phyloP scores from a whole-genome alignment of 2,113 vertebrate genomes.

The Mastomys natalensis region DNA sequence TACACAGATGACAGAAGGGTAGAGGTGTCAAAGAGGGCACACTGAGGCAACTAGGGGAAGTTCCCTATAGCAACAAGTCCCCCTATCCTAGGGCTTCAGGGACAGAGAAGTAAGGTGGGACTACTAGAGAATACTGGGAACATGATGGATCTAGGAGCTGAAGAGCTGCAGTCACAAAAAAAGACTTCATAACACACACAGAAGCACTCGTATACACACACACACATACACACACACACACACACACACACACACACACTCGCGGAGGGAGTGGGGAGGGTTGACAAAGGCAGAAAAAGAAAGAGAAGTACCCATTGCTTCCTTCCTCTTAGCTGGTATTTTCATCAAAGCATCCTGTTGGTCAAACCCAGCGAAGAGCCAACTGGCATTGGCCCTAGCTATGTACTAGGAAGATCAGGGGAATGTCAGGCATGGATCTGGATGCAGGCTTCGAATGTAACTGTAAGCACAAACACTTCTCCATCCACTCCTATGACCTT shows the following conservation, averaged over 20 bases:
- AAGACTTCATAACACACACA: not conserved
- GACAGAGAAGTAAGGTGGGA: accelerated
- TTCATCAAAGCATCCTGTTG: not conserved
- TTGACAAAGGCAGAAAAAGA: not conserved
- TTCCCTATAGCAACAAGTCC: not conserved
- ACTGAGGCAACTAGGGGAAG: not conserved
- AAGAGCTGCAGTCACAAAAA: not conserved
- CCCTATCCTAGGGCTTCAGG: not conserved
- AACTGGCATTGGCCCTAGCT: not conserved
- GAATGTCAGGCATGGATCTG: accelerated
- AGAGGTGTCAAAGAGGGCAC: not conserved
- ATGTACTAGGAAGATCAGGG: not conserved
- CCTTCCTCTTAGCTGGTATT: not conserved
- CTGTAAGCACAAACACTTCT: not conserved
- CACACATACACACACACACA: not conserved
- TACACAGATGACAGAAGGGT: not conserved
- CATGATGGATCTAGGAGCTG: not conserved
- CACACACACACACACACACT: not conserved
- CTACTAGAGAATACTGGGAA: not conserved
- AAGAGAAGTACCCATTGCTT: not conserved
- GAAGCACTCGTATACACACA: not conserved
- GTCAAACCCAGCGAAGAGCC: not conserved
- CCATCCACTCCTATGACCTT: not conserved
- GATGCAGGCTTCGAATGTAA: accelerated
- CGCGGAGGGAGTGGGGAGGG: not conserved